Base-by-base conservation (phyloP, 2,888 invertebrate species). In the Cheilosia vulpina region DNA sequence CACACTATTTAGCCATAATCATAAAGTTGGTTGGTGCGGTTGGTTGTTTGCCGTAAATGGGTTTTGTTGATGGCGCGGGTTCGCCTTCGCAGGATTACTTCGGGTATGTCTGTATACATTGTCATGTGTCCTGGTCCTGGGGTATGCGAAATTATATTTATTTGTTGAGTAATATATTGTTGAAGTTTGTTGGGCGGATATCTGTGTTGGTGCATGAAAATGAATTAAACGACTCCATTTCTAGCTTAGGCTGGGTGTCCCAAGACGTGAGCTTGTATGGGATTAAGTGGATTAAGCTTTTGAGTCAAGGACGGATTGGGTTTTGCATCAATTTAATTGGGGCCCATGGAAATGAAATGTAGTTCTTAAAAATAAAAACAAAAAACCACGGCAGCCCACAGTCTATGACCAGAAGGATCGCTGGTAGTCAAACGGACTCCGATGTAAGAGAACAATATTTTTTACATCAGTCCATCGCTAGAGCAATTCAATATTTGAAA, bases 1-100 rank as follows among this genome's bases (percentile, higher is more conserved):
- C 78, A 69, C 57, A 78, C 78, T 78, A 63, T 71, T 78, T 78
- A 62, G 63, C 69, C 63, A 71, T 63, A 69, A 78, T 78, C 78
- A 63, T 78, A 78, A 78, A 78, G 78, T 69, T 78, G 62, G 62
- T 71, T 34, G 13, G 34, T 31, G 31, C 24, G 57, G 50, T 73
- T 34, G 72, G 24, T 27, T 50, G 72, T 73, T 73, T 63, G 45
- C 34, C 38, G 27, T 52, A 63, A 34, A 38, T 55, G 47, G 13
- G 53, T 53, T 45, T 24, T 55, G 21, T 21, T 47, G 45, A 13
- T 50, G 38, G 50, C 43, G 38, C 13, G 19, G 38, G 19, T 11
- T 17, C n/a, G 34, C 9, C n/a, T 5, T 17, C 4, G 19, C n/a
- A 41, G 52, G 52, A 41, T 17, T 57, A 34, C 45, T 50, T 73